A percentile compares a stretch with the other conserved stretches of the same genome.
Conservation (phyloP, 2,888 invertebrate species). For the Limenitis arthemis region DNA sequence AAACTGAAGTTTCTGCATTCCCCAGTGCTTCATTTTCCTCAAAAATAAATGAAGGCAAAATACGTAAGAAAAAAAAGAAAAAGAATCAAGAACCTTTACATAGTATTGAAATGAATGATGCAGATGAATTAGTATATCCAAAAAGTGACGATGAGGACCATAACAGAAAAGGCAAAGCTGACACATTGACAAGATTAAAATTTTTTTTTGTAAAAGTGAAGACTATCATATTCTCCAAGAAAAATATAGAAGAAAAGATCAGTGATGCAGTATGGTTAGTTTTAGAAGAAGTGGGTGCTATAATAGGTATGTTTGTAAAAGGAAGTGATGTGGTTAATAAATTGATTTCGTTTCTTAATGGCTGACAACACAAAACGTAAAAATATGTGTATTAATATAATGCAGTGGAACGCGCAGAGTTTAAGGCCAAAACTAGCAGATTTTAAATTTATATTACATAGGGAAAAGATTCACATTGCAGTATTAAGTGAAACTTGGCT, state of each 20-base stretch:
- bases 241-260: background rate
- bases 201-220: no score
- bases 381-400: background rate
- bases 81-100: no score
- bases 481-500: conserved; percentile 24
- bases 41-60: no score
- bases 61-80: no score
- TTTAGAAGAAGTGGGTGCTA: background rate
- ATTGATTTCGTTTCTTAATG: background rate
- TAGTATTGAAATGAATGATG: no score
- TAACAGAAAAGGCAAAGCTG: background rate
- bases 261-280: background rate
- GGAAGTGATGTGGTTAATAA: background rate
- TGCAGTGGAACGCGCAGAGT: conserved; percentile 3
- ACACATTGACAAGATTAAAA: background rate
- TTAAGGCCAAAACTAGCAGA: conserved; percentile 1
- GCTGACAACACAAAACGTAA: background rate
- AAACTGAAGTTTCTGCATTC: no score
- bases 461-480: conserved; percentile 17
- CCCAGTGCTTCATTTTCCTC: no score
- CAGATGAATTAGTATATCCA: no score
- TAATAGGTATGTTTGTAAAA: background rate
- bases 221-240: no score
- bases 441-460: background rate
- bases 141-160: no score